Base-by-base conservation (phyloP, 1,140 invertebrate species). In the Drosophila nigromelanica region DNA sequence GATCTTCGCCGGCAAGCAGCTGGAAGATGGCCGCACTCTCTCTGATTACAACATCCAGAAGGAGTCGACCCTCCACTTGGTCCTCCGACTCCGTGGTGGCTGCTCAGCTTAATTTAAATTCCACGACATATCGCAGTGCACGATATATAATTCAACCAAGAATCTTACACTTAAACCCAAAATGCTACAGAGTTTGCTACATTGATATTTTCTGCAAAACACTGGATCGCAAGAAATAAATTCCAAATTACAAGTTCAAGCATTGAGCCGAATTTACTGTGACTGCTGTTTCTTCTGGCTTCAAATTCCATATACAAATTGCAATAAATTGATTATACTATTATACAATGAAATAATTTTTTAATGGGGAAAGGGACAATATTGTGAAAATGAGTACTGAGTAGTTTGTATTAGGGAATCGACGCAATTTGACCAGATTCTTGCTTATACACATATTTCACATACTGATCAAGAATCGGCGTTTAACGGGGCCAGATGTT, bases 61-160 rank as follows among this genome's bases (percentile, higher is more conserved):
- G 92, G 97, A 98, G 92, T 98, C 97, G 2, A 98, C 97, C 3
- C 94, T 98, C 56, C 97, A 98, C 92, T 94, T 98, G 87, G 97
- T 98, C 7, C 93, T 97, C 5, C 94, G 96, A 92, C 93, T 97
- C 45, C 93, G 97, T 94, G 94, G 96, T 95, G 95, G 96, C 94
- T n/a, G 37, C 54, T 15, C 61, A 27, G 59, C 67, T 48, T 87
- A 78, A 60, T 27, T 69, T 76, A 43, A 55, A 45, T 66, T 45
- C n/a, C 27, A 52, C 63, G n/a, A 43, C 50, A 74, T 55, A 85
- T 79, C 77, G 64, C 77, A 42, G 58, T 63, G 3, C 51, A 43
- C 30, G 51, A 62, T 35, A 63, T 40, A 24, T 14, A 66, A 77
- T 63, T 61, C 42, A 56, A 37, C 18, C 43, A 48, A 37, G 52